Evolutionary conservation across 2,888 invertebrate genomes (phyloP), one percentile per base, ranked within the genome.

Genomic region (Drosophila acutilabella): DNA sequence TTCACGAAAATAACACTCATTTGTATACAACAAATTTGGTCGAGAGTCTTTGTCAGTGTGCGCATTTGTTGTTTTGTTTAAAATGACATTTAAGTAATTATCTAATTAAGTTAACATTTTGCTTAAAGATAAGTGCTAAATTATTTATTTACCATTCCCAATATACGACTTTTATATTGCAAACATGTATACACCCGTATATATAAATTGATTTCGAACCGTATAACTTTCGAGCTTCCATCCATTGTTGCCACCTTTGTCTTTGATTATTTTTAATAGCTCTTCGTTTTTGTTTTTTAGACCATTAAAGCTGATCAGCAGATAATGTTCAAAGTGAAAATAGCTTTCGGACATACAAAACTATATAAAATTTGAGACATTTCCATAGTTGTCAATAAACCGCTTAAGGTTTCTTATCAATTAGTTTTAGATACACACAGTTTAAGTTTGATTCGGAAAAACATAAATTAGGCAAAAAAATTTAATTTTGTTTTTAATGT

Each of bases 71-170:
- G 74, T 71, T 86, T 78, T 79, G 78, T 76, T 89, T 76, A 74
- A 78, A 88, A 72, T 74, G 78, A 75, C 85, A 78, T 81, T 81
- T 77, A 82, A 78, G 79, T 81, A 88, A 88, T 90, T 85, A 89
- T 88, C 88, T 88, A 89, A 90, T 90, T 90, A 89, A 90, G 80
- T 81, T 83, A 87, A 88, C 89, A 88, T 87, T 87, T 86, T 84
- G 87, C 88, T 81, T 82, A 81, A 78, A 80, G 87, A 88, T 85
- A 84, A 88, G 80, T 80, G 79, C 74, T 78, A 83, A 80, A 80
- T 84, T 82, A 88, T 88, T 87, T 79, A 76, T 78, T 74, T 73
- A 69, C 57, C 72, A 71, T 74, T 67, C 67, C 16, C 57, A 23
- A 57, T 18, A 47, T n/a, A 57, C 57, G 38, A 56, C 36, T 56